A percentile compares a stretch with the other conserved stretches of the same genome.
phyloP scores from a whole-genome alignment of 2,888 invertebrate genomes.

The Leucania comma region DNA sequence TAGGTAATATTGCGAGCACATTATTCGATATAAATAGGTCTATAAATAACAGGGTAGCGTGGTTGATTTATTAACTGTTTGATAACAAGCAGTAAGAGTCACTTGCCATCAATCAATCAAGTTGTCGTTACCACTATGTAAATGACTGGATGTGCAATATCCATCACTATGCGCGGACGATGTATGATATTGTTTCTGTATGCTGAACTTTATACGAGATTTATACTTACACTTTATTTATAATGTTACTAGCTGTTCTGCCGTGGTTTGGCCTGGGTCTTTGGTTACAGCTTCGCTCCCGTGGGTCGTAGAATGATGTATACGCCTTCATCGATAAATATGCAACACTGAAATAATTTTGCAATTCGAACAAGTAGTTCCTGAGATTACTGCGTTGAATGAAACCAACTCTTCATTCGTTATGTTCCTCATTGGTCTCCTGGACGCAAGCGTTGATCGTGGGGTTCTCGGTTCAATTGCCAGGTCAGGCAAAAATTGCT shows the following conservation, averaged over 20 bases:
- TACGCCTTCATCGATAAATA: too few species aligned
- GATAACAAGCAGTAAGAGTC: slow-evolving; percentile 73
- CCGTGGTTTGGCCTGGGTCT: background rate
- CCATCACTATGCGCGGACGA: slow-evolving; percentile 48
- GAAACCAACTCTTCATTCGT: too few species aligned
- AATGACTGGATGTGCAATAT: slow-evolving; percentile 71
- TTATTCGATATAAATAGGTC: slow-evolving; percentile 49
- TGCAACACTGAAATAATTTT: too few species aligned
- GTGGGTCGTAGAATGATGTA: too few species aligned
- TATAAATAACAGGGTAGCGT: slow-evolving; percentile 59
- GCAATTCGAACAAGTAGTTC: too few species aligned
- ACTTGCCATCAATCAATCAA: slow-evolving; percentile 75
- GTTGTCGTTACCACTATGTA: slow-evolving; percentile 73
- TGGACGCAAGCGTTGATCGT: too few species aligned
- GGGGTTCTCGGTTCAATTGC: too few species aligned
- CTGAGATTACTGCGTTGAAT: too few species aligned
- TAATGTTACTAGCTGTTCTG: background rate
- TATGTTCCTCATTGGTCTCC: too few species aligned
- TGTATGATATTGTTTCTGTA: slow-evolving; percentile 29
- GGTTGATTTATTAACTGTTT: slow-evolving; percentile 73
- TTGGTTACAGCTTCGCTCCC: too few species aligned
- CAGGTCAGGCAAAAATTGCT: too few species aligned
- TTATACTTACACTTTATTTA: slow-evolving; percentile 6
- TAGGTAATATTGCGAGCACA: slow-evolving; percentile 25
- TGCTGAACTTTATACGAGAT: slow-evolving; percentile 10